Evolutionary conservation across 2,113 vertebrate genomes (phyloP).

Genomic region (Callaeas wilsoni): DNA sequence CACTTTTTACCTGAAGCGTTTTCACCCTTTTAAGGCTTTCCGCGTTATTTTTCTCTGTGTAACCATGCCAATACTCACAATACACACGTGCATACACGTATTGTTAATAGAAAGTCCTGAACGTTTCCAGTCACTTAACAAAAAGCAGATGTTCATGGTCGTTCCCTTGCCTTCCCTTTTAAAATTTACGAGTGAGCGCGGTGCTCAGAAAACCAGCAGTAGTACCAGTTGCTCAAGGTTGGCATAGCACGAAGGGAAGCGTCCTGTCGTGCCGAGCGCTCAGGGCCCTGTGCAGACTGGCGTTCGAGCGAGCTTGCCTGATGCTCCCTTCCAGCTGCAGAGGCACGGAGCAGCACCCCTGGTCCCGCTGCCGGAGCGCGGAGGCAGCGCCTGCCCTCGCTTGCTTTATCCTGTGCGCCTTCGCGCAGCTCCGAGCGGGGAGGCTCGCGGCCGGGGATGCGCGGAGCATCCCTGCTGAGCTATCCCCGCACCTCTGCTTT

Average conservation of each 20-base stretch:
- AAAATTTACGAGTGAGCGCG: not conserved
- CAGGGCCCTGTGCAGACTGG: not conserved
- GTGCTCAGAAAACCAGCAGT: slow-evolving; percentile 16
- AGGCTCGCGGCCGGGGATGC: rapidly evolving
- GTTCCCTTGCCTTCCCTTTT: not conserved
- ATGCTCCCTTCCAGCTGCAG: slow-evolving; percentile 2
- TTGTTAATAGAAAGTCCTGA: not conserved
- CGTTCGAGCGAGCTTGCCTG: not conserved
- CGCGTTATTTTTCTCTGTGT: not conserved
- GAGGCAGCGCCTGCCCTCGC: not conserved
- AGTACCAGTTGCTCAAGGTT: not conserved
- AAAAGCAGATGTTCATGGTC: not conserved
- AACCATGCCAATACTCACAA: not conserved
- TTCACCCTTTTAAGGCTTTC: not conserved
- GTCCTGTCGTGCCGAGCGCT: not conserved
- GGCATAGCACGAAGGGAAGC: not conserved
- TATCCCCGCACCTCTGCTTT: too few species aligned
- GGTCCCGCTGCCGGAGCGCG: not conserved
- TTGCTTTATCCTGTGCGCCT: not conserved
- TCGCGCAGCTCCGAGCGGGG: not conserved
- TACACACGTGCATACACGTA: rapidly evolving
- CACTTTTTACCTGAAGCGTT: not conserved
- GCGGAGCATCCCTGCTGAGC: not conserved
- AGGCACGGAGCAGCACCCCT: not conserved
- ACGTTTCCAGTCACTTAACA: not conserved